phyloP scores from a whole-genome alignment of 1,140 invertebrate genomes.

The Hyphantria cunea region DNA sequence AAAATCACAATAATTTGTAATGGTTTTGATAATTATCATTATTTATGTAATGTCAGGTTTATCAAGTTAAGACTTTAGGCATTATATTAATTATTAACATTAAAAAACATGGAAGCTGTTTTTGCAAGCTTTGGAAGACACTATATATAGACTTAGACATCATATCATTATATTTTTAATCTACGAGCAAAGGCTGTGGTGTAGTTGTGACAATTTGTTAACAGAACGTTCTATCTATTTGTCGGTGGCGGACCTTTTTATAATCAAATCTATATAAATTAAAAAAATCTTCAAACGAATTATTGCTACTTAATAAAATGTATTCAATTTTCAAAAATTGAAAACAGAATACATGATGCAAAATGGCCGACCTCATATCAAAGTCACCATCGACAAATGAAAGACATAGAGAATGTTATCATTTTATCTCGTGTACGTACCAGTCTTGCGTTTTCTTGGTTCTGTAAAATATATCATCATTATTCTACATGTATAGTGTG shows the following conservation, averaged over 20 bases:
- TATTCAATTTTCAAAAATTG: background rate
- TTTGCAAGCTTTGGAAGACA: background rate
- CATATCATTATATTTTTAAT: background rate
- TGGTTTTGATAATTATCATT: too few relatives aligned
- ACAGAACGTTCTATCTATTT: background rate
- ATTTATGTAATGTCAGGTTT: too few relatives aligned
- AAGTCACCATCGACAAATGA: conserved; percentile 13
- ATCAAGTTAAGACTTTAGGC: too few relatives aligned
- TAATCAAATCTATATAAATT: background rate
- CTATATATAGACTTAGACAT: too few relatives aligned
- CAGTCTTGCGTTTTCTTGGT: conserved; percentile 57
- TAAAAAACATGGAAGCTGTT: too few relatives aligned
- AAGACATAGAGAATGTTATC: conserved; percentile 9
- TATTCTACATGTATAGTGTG: conserved; percentile 13
- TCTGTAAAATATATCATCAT: conserved; percentile 61
- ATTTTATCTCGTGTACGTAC: conserved; percentile 56
- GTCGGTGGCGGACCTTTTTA: background rate
- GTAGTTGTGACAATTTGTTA: conserved; percentile 1
- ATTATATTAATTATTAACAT: too few relatives aligned
- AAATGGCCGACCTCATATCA: background rate
- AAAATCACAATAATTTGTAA: too few relatives aligned
- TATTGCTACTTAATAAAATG: background rate
- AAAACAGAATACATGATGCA: background rate
- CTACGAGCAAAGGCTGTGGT: background rate
- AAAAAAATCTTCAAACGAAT: background rate